Conservation (phyloP, 2,797 vertebrate genomes). For the Myotis vivesi region DNA sequence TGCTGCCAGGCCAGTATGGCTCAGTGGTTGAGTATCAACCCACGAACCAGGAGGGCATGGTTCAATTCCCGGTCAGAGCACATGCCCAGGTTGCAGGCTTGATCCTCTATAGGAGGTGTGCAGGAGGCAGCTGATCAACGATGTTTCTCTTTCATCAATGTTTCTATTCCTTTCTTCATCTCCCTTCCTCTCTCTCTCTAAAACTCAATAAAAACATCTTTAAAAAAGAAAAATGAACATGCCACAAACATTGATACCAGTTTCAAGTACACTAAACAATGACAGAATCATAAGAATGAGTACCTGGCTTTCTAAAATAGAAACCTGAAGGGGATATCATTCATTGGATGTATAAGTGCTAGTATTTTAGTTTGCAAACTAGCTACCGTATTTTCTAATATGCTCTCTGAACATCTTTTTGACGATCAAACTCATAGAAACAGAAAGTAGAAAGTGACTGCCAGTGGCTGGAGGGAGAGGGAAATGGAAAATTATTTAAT, state of each 20-base stretch:
- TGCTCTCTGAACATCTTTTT: background rate
- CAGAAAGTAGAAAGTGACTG: background rate
- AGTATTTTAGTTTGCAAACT: background rate
- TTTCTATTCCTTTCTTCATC: too few species aligned
- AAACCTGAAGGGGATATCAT: background rate
- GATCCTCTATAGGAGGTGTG: too few species aligned
- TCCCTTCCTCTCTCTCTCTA: too few species aligned
- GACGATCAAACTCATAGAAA: background rate
- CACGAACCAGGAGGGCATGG: too few species aligned
- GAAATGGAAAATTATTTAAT: background rate
- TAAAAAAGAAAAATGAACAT: background rate
- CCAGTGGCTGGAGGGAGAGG: background rate
- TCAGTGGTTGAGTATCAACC: too few species aligned
- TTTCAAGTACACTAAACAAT: slow-evolving; percentile 33
- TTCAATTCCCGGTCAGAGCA: too few species aligned
- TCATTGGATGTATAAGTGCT: background rate
- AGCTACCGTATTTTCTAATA: background rate
- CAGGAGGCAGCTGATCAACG: too few species aligned
- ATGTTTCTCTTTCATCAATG: too few species aligned
- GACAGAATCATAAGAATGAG: background rate
- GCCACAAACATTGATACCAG: background rate
- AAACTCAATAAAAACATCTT: too few species aligned
- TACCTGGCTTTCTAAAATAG: background rate
- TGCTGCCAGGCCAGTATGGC: too few species aligned
- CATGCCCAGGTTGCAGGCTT: too few species aligned